A percentile compares a stretch with the other conserved stretches of the same genome.
Conservation (phyloP, 1,140 invertebrate genomes). For the Archivesica marissinica region DNA sequence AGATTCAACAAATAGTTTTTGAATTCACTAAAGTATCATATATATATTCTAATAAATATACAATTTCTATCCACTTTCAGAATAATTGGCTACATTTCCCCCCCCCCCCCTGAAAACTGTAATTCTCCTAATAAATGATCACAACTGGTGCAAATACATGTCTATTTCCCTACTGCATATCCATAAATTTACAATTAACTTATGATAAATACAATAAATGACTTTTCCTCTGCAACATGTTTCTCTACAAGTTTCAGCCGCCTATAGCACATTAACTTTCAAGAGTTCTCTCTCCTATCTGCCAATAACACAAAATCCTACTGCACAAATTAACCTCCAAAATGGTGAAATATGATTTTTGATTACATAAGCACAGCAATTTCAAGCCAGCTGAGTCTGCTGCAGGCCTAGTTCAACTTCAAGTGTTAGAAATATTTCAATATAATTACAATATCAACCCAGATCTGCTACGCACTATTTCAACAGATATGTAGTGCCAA, state of each 20-base stretch:
- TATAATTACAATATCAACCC: background rate
- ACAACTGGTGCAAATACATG: too few relatives aligned
- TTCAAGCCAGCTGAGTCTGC: background rate
- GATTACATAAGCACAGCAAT: background rate
- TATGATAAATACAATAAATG: too few relatives aligned
- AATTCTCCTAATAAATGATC: too few relatives aligned
- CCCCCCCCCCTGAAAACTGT: too few relatives aligned
- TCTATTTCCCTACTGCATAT: too few relatives aligned
- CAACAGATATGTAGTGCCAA: background rate
- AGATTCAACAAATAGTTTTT: background rate
- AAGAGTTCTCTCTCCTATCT: slow-evolving; percentile 10
- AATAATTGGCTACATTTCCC: too few relatives aligned
- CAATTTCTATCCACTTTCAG: too few relatives aligned
- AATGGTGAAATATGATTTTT: background rate
- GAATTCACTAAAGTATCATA: too few relatives aligned
- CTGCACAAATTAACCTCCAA: background rate
- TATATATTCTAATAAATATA: too few relatives aligned
- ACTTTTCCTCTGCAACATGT: background rate
- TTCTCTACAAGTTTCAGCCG: background rate
- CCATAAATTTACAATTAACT: too few relatives aligned
- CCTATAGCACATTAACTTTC: background rate
- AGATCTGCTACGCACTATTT: too few relatives aligned
- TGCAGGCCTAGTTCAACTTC: background rate
- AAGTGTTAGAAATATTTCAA: background rate
- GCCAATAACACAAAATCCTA: slow-evolving; percentile 2